Base-by-base conservation (phyloP, 2,797 vertebrate genomes). In the Labeo calbasu region DNA sequence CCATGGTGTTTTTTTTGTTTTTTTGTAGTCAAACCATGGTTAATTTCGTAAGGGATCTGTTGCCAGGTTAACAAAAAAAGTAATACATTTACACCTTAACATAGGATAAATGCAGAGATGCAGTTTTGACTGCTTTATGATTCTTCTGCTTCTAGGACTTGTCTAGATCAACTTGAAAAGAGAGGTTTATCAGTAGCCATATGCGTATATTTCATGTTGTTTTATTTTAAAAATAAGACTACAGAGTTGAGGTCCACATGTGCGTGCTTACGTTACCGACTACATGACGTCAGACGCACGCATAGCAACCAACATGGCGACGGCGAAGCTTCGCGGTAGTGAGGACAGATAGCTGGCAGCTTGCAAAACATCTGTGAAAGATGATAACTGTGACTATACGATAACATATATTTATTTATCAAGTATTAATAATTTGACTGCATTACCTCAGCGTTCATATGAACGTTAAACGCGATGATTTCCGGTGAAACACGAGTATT, bases 221-320 rank as follows among this genome's bases (percentile, higher is more conserved):
- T 63, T 5, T 48, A 69, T n/a, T 46, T 23, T 43, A n/a, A 11
- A 11, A 23, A 21, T n/a, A n/a, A n/a, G n/a, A n/a, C n/a, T n/a
- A n/a, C n/a, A n/a, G n/a, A n/a, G n/a, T n/a, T n/a, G n/a, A n/a
- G n/a, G n/a, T n/a, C n/a, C n/a, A n/a, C n/a, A 85, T 76, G 61
- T 57, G 36, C 92, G 91, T 88, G 79, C 90, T 92, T 90, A 92
- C 92, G 92, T 21, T 13, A 25, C 2, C 28, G 28, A 13, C 28
- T 48, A 10, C 63, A 23, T 79, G 48, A 89, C 88, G 88, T 85
- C 79, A 77, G 81, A 69, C 10, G 12, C 87, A 79, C 32, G 82
- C 94, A 82, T 94, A 95, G 94, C 94, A 95, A 95, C 95, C 93
- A 89, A 91, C 92, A 94, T 95, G 94, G 94, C 93, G 94, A 93